These are phyloP conservation scores for Ochropleura leucogaster DNA, from an alignment of 2,888 invertebrate species.

Conservation along the genomic window DNA sequence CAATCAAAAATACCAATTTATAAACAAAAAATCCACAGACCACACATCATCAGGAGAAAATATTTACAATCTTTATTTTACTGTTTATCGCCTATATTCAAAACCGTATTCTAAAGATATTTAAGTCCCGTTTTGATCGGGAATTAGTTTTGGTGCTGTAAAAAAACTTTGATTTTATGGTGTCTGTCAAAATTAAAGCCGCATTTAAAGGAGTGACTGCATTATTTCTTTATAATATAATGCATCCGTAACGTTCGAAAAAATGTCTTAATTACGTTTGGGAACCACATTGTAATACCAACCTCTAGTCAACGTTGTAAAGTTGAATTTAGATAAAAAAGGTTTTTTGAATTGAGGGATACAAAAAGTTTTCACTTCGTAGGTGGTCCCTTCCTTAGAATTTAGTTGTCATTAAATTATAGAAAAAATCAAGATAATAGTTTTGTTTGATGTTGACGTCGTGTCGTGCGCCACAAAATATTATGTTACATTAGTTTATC, in stretches of 20 bases:
- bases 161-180: conserved; percentile 45
- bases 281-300: conserved; percentile 1
- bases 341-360: conserved; percentile 1
- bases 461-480: conserved; percentile 54
- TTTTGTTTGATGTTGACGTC: conserved; percentile 64
- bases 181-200: conserved; percentile 75
- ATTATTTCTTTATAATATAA: conserved; percentile 70
- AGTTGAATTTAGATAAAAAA: conserved; percentile 20
- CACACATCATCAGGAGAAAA: conserved; percentile 61
- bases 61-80: conserved; percentile 26
- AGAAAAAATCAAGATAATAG: conserved; percentile 64
- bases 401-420: conserved; percentile 63
- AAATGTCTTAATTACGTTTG: conserved; percentile 34
- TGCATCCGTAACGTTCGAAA: conserved; percentile 42
- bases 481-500: conserved; percentile 64
- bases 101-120: background rate
- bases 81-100: background rate
- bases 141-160: background rate
- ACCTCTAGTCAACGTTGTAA: background rate
- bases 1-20: conserved; percentile 63
- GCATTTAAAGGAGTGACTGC: conserved; percentile 78
- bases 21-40: conserved; percentile 67
- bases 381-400: conserved; percentile 69
- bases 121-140: conserved; percentile 11
- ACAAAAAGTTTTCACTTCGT: conserved; percentile 55